Evolutionary conservation across 2,797 vertebrate species (phyloP).

Genomic region (Gymnoscopelus braueri): DNA sequence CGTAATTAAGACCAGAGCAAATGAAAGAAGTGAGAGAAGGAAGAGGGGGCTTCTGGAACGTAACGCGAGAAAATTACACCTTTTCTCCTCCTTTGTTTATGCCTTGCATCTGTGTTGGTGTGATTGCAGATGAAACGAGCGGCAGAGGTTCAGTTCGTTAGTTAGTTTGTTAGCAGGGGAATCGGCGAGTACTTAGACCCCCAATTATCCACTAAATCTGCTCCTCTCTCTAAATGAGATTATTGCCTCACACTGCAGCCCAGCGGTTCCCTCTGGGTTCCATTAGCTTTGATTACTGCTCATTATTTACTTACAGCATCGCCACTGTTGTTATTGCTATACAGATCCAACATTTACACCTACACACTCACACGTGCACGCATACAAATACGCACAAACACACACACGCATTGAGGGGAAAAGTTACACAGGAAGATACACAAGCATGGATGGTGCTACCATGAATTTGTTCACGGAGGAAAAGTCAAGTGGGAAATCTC

Average conservation of each 20-base stretch:
- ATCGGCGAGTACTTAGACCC: constrained; percentile 81
- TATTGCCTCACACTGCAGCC: constrained; percentile 82
- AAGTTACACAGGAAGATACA: no score
- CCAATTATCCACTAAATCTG: constrained; percentile 86
- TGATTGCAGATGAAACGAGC: constrained; percentile 74
- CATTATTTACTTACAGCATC: constrained; percentile 89
- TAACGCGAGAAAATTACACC: no score
- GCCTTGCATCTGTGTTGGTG: constrained; percentile 46
- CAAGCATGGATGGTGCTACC: no score
- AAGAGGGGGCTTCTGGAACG: no score
- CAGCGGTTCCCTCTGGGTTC: constrained; percentile 85
- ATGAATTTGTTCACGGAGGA: no score
- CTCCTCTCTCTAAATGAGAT: constrained; percentile 84
- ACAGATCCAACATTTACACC: constrained; percentile 17
- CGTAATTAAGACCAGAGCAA: no score
- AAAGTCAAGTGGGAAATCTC: background rate
- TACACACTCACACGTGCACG: constrained; percentile 15
- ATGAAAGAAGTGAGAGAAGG: no score
- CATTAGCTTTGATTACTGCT: constrained; percentile 89
- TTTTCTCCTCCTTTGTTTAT: no score
- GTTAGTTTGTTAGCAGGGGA: constrained; percentile 81
- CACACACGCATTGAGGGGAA: background rate
- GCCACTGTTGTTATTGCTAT: constrained; percentile 81
- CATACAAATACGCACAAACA: constrained; percentile 29
- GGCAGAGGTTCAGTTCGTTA: constrained; percentile 71